Conservation (phyloP, 2,888 invertebrate species). For the Archips crataeganus region DNA sequence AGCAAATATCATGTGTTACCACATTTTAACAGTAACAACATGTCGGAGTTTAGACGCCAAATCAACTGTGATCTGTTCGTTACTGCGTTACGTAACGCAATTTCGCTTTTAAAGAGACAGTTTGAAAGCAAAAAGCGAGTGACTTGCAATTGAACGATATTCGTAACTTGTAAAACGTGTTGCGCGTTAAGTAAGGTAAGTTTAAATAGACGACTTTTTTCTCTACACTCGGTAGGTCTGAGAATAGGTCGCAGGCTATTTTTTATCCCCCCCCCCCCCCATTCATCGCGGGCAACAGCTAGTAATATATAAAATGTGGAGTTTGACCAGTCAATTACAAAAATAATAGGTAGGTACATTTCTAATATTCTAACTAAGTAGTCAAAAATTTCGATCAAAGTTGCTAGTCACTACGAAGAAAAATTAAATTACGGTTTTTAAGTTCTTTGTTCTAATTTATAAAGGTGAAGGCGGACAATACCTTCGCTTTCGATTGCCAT, state of each 20-base stretch:
- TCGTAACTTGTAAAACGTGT: slow-evolving; percentile 22
- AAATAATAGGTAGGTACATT: not conserved
- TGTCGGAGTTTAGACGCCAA: slow-evolving; percentile 50
- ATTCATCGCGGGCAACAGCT: too few relatives aligned
- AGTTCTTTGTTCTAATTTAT: slow-evolving; percentile 12
- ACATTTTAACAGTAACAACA: slow-evolving; percentile 43
- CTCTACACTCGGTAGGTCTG: too few relatives aligned
- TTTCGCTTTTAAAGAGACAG: slow-evolving; percentile 56
- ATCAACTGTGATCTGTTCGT: slow-evolving; percentile 50
- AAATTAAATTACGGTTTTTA: not conserved
- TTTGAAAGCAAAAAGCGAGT: slow-evolving; percentile 58
- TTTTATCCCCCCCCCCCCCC: too few relatives aligned
- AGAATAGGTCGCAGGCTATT: too few relatives aligned
- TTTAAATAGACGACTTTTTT: slow-evolving; percentile 21
- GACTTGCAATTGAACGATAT: slow-evolving; percentile 38
- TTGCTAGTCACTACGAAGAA: not conserved
- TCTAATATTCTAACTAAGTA: not conserved
- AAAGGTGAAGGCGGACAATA: slow-evolving; percentile 21
- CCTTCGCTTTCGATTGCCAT: slow-evolving; percentile 21
- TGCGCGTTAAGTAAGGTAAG: slow-evolving; percentile 13
- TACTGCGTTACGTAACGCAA: slow-evolving; percentile 60
- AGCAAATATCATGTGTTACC: slow-evolving; percentile 36
- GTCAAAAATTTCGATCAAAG: not conserved
- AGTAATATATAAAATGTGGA: too few relatives aligned
- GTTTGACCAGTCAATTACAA: too few relatives aligned